phyloP scores from a whole-genome alignment of 2,888 invertebrate genomes.

The Drosophila basisetae region DNA sequence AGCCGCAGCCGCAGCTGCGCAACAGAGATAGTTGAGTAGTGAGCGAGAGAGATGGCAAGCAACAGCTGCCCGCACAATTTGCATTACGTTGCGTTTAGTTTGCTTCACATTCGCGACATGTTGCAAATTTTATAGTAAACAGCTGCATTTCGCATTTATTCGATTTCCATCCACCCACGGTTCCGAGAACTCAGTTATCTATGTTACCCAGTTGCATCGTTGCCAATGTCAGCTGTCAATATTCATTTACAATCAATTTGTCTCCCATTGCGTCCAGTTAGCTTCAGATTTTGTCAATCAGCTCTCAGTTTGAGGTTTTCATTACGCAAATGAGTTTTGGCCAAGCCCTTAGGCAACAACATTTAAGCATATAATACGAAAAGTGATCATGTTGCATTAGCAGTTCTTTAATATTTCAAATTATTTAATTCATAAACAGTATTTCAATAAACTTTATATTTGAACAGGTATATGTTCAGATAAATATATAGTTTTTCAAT shows the following conservation, averaged over 20 bases:
- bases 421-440: background rate
- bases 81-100: constrained; percentile 56
- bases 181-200: constrained; percentile 12
- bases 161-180: background rate
- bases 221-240: constrained; percentile 77
- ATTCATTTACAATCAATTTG: constrained; percentile 80
- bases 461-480: background rate
- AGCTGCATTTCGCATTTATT: constrained; percentile 19
- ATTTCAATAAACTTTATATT: background rate
- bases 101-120: constrained; percentile 49
- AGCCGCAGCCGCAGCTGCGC: constrained; percentile 29
- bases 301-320: constrained; percentile 66
- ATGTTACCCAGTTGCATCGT: constrained; percentile 27
- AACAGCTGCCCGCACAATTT: constrained; percentile 41
- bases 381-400: background rate
- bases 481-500: background rate
- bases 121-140: constrained; percentile 47
- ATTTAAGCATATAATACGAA: background rate
- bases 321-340: constrained; percentile 46
- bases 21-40: background rate
- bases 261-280: constrained; percentile 63
- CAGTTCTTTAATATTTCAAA: background rate
- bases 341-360: background rate
- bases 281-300: constrained; percentile 54
- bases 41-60: background rate